Percentiles rank a stretch among this genome's conserved stretches.
Evolutionary conservation across 2,797 vertebrate species (phyloP).

Genomic region (Cacajao melanocephalus): DNA sequence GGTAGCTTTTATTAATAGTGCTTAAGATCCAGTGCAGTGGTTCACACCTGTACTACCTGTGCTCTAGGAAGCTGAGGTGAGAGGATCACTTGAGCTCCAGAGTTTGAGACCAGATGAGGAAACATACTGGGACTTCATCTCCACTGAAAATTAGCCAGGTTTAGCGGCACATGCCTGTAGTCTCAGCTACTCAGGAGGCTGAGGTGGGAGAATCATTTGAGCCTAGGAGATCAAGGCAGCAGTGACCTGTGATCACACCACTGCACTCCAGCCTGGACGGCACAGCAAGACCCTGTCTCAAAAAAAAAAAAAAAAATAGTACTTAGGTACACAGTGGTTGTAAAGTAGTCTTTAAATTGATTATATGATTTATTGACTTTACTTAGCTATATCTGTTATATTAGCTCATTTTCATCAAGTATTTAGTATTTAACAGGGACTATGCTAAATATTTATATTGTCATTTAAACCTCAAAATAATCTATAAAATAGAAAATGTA

Average conservation of each 20-base stretch:
- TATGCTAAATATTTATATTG: neutral
- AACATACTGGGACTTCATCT: neutral
- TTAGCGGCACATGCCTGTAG: neutral
- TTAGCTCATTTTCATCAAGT: neutral
- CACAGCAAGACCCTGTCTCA: neutral
- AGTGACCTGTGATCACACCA: neutral
- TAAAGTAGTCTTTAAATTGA: neutral
- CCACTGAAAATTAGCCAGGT: neutral
- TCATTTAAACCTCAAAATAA: conserved; percentile 27
- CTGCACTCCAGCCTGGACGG: neutral
- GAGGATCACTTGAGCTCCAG: neutral
- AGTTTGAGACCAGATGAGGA: neutral
- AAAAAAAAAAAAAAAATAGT: neutral
- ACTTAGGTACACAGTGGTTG: neutral
- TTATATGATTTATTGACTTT: neutral
- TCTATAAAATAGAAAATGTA: neutral
- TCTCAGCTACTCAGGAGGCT: neutral
- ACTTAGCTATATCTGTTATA: neutral
- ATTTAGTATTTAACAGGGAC: neutral
- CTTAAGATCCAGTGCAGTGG: neutral
- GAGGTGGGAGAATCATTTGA: neutral
- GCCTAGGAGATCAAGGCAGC: neutral
- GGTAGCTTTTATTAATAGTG: neutral
- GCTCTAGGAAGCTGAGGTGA: neutral
- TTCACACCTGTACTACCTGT: neutral